Base-by-base conservation (phyloP, 2,888 invertebrate genomes). In the Nemotelus pantherinus region DNA sequence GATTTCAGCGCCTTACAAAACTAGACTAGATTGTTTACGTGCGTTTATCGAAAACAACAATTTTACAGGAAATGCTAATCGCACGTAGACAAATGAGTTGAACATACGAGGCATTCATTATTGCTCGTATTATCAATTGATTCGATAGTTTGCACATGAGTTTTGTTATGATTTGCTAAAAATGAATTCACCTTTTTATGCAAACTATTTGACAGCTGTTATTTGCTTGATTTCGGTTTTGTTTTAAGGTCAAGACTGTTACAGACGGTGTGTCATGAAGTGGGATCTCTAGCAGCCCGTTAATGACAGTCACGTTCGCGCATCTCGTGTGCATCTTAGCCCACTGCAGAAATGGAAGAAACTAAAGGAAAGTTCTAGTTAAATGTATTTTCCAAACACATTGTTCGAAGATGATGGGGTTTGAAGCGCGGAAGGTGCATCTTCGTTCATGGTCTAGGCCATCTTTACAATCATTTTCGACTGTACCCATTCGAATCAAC, bases 51-150 rank as follows among this genome's bases (percentile, higher is more conserved):
- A 3, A n/a, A 47, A 44, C 25, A 65, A 65, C 65, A 65, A 53
- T 45, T 65, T 65, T 65, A 47, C 65, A 65, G 65, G 65, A 65
- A 65, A 65, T 65, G 65, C 47, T 65, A 65, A 65, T 65, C 47
- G 43, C 10, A 63, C 6, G 5, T 41, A 4, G 2, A 41, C 5
- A 2, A 63, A 0, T 43, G 41, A 63, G 43, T 7, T 43, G 39
- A 39, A 63, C 39, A 9, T 43, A 5, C 3, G 43, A 41, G 4
- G 25, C 25, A 25, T 25, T 25, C 25, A 25, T 25, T 25, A 25
- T 25, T 25, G 25, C 25, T 25, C 25, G 25, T 25, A 25, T 25
- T 25, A 25, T 25, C 25, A 25, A 25, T 25, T 25, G 25, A 25
- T 25, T 25, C 25, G 25, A 25, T 25, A 25, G 25, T 25, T 25